Base-by-base conservation (phyloP, 2,888 invertebrate genomes). In the Polylopha cassiicola region DNA sequence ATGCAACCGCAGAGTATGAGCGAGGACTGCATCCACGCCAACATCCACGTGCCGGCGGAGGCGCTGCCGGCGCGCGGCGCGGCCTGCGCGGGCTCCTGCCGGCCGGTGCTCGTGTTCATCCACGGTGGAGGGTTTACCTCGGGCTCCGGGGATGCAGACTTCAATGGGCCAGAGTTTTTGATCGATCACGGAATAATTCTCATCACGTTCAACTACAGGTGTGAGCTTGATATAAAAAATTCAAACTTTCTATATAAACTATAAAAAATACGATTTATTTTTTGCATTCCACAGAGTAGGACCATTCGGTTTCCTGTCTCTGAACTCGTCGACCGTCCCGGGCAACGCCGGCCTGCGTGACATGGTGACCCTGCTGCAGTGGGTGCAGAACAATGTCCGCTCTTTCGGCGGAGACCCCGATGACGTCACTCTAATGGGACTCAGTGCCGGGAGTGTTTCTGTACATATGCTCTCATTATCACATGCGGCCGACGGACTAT, bases 131-230 rank as follows among this genome's bases (percentile, higher is more conserved):
- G 75, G 2, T 85, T 81, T 53, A 70, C 68, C 1, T 75, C 67
- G 46, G 85, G 84, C 9, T 81, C 84, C 1, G 81, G 82, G 0
- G 73, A 78, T 44, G 33, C 72, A 0, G 81, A 79, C 44, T 39
- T 80, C 1, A 58, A 82, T 39, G 85, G 84, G 0, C 79, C 84
- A 1, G 79, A 82, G 45, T 73, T 73, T 39, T 56, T 85, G 21
- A 66, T 85, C 48, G 53, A 46, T 44, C 68, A 66, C 41, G 68
- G 68, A 1, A 61, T 82, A 9, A 67, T 85, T 27, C 77, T 85
- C 39, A 67, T 85, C 46, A 85, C 84, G 0, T 85, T 85, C 39
- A 85, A 84, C 44, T 85, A 84, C 55, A 77, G 82, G 84, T 80
- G 56, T 49, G 33, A n/a, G n/a, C n/a, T n/a, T n/a, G n/a, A 4